These are phyloP conservation scores for Microtus montanus DNA, from an alignment of 2,113 vertebrate species.

Conservation along the genomic window DNA sequence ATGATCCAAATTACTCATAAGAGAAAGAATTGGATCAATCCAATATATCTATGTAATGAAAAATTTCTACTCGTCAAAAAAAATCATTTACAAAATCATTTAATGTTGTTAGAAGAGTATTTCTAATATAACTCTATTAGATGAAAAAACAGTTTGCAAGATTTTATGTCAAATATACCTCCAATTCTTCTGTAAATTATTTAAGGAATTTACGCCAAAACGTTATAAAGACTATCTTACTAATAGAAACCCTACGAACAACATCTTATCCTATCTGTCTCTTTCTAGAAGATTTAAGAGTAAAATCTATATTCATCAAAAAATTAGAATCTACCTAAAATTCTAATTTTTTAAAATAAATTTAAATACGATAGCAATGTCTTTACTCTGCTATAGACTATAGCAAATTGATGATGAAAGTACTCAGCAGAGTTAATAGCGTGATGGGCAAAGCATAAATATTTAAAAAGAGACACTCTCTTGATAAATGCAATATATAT, in stretches of 20 bases:
- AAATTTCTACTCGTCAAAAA: neutral
- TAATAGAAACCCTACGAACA: neutral
- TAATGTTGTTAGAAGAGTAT: neutral
- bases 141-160: neutral
- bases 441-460: neutral
- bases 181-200: neutral
- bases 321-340: neutral
- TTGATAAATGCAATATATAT: neutral
- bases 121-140: neutral
- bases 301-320: neutral
- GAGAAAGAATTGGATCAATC: neutral
- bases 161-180: neutral
- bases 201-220: neutral
- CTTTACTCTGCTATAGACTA: neutral
- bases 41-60: neutral
- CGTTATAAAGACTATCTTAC: neutral
- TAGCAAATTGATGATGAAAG: neutral
- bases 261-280: neutral
- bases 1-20: neutral
- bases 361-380: neutral
- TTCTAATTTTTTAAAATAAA: neutral
- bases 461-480: neutral
- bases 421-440: too few relatives aligned
- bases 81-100: neutral
- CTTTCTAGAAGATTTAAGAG: neutral